Evolutionary conservation across 2,888 invertebrate species (phyloP), one percentile per base, ranked within the genome.

Genomic region (Agrotis ipsilon): DNA sequence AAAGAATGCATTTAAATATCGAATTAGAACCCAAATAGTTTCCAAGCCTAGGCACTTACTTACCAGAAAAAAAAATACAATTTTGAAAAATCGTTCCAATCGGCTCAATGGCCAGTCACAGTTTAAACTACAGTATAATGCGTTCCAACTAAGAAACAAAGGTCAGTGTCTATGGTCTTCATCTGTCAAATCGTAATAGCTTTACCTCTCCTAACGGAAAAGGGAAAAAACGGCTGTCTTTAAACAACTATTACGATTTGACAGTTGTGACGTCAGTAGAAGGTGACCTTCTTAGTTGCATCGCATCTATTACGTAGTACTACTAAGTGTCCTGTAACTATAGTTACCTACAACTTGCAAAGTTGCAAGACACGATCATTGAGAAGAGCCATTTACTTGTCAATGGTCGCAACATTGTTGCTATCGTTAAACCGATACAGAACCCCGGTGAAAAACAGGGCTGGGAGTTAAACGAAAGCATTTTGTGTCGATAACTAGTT

Each of bases 331-430:
- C n/a, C n/a, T n/a, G n/a, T n/a, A n/a, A n/a, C n/a, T n/a, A n/a
- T n/a, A n/a, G n/a, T n/a, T n/a, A n/a, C n/a, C n/a, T n/a, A n/a
- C n/a, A n/a, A n/a, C n/a, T n/a, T n/a, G n/a, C n/a, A n/a, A n/a
- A n/a, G n/a, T n/a, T n/a, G 39, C 39, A 39, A 9, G 39, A 39
- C 39, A 39, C 11, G 39, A 39, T 68, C 49, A 51, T 57, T n/a
- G 19, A 18, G 39, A 49, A 24, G 68, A 60, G 24, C 24, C 24
- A 68, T 75, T 73, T 61, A 61, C 49, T 73, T 55, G 54, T 75
- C 59, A 60, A 68, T 24, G 18, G 19, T 67, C 52, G 55, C 60
- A 68, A 73, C 73, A 73, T 39, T 76, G 76, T 76, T 76, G 76
- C 68, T 51, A 48, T 60, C 75, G 58, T 54, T 59, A 19, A 21